Percentiles rank a stretch among this genome's conserved stretches.
Evolutionary conservation across 2,888 invertebrate species (phyloP).

Genomic region (Diabrotica balteata): DNA sequence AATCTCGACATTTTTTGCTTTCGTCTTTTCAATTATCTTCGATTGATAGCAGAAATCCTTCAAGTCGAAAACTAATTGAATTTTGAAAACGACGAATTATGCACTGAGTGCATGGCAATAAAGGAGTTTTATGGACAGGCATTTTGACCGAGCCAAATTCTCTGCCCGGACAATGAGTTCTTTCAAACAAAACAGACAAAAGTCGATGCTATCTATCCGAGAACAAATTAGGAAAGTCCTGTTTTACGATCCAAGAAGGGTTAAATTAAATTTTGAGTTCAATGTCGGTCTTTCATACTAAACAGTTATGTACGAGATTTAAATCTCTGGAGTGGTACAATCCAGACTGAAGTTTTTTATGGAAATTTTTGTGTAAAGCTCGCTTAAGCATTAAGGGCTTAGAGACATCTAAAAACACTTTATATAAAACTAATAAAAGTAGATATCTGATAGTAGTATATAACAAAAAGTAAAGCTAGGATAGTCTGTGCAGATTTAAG

Average conservation of each 20-base stretch:
- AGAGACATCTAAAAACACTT: too few relatives aligned
- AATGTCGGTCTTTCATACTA: not conserved
- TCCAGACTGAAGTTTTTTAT: too few relatives aligned
- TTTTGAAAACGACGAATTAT: slow-evolving; percentile 21
- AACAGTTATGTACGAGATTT: not conserved
- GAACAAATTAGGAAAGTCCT: not conserved
- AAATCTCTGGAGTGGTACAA: too few relatives aligned
- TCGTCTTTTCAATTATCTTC: not conserved
- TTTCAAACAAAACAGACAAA: slow-evolving; percentile 1
- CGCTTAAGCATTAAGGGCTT: too few relatives aligned
- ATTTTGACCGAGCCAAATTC: slow-evolving; percentile 17
- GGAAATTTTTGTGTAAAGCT: too few relatives aligned
- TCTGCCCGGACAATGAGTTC: slow-evolving; percentile 14
- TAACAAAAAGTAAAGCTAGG: too few relatives aligned
- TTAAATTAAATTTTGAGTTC: not conserved
- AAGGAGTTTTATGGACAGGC: slow-evolving; percentile 23
- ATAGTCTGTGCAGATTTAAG: too few relatives aligned
- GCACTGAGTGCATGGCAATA: slow-evolving; percentile 23
- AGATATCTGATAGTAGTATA: too few relatives aligned
- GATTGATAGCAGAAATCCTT: slow-evolving; percentile 14
- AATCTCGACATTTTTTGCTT: too few relatives aligned
- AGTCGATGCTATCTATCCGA: not conserved
- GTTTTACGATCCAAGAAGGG: not conserved
- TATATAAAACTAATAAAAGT: too few relatives aligned
- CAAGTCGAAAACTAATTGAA: slow-evolving; percentile 22